These are phyloP conservation scores for Diogma glabrata DNA, from an alignment of 2,888 invertebrate genomes.

Conservation along the genomic window DNA sequence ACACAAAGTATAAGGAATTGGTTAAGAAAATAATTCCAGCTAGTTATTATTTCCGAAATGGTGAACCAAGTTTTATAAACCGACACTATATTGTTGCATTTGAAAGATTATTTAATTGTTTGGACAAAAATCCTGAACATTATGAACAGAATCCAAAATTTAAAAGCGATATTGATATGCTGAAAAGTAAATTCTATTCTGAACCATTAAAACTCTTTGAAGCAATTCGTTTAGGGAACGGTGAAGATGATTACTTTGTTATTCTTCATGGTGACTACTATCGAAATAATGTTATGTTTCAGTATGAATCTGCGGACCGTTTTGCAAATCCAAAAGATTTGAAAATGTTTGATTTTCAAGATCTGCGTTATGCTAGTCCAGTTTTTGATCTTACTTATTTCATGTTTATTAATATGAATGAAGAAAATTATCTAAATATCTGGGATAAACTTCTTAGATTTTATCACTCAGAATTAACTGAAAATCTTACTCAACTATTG, in stretches of 20 bases:
- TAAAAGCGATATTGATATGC: slow-evolving; percentile 20
- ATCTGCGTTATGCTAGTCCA: slow-evolving; percentile 29
- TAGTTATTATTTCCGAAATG: slow-evolving; percentile 21
- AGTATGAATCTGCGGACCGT: slow-evolving; percentile 20
- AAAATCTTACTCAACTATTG: slow-evolving; percentile 24
- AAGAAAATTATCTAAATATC: slow-evolving; percentile 16
- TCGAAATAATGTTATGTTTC: slow-evolving; percentile 34
- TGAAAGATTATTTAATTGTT: slow-evolving; percentile 30
- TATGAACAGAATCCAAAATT: slow-evolving; percentile 14
- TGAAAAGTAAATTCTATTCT: slow-evolving; percentile 25
- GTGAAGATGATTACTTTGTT: slow-evolving; percentile 27
- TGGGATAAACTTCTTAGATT: slow-evolving; percentile 25
- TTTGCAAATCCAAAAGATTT: slow-evolving; percentile 21
- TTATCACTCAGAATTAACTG: slow-evolving; percentile 27
- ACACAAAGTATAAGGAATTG: slow-evolving; percentile 23
- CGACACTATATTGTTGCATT: slow-evolving; percentile 28
- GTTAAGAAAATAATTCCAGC: slow-evolving; percentile 24
- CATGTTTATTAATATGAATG: slow-evolving; percentile 30
- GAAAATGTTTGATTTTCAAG: slow-evolving; percentile 34
- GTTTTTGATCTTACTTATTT: slow-evolving; percentile 32
- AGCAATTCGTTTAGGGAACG: slow-evolving; percentile 22
- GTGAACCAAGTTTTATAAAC: slow-evolving; percentile 19
- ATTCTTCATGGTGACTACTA: slow-evolving; percentile 34
- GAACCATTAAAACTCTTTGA: slow-evolving; percentile 28
- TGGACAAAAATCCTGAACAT: slow-evolving; percentile 20